Conservation (phyloP, 37 sponge, comb jelly and placozoan species). For the Eunapius fragilis region DNA sequence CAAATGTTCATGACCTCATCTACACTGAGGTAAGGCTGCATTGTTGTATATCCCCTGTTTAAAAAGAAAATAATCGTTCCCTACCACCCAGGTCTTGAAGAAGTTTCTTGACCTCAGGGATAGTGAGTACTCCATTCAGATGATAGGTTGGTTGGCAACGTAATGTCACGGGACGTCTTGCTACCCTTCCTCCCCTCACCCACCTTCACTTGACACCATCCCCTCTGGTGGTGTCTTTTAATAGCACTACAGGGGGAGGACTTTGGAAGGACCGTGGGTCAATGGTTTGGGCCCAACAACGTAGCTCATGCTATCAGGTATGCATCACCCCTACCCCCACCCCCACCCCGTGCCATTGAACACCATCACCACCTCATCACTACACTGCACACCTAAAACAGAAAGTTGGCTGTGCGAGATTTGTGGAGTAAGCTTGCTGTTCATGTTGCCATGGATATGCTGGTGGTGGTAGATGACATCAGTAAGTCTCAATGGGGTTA, state of each 20-base stretch:
- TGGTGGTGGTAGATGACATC: conserved; percentile 87
- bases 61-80: conserved; percentile 1
- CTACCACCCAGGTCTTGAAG: conserved; percentile 66
- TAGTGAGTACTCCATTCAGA: conserved; percentile 92
- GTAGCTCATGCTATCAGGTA: conserved; percentile 87
- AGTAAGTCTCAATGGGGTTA: conserved; percentile 61
- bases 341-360: background rate
- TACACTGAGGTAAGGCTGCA: background rate
- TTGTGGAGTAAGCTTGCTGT: conserved; percentile 84
- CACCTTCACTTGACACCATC: too few relatives aligned
- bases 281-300: conserved; percentile 99
- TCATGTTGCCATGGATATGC: conserved; percentile 96
- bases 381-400: conserved; percentile 1
- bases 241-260: conserved; percentile 82
- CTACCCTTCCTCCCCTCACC: too few relatives aligned
- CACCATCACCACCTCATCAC: background rate
- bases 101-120: conserved; percentile 89
- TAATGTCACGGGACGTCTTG: background rate
- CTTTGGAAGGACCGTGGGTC: conserved; percentile 78
- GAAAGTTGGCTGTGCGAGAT: conserved; percentile 85
- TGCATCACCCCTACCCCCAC: background rate
- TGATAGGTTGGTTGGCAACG: conserved; percentile 89
- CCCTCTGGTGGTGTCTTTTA: too few relatives aligned
- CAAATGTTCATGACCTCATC: background rate
- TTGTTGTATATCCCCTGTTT: background rate